A percentile compares a stretch with the other conserved stretches of the same genome.
These are phyloP conservation scores for Fundulus diaphanus DNA, from an alignment of 2,797 vertebrate species.

Conservation along the genomic window DNA sequence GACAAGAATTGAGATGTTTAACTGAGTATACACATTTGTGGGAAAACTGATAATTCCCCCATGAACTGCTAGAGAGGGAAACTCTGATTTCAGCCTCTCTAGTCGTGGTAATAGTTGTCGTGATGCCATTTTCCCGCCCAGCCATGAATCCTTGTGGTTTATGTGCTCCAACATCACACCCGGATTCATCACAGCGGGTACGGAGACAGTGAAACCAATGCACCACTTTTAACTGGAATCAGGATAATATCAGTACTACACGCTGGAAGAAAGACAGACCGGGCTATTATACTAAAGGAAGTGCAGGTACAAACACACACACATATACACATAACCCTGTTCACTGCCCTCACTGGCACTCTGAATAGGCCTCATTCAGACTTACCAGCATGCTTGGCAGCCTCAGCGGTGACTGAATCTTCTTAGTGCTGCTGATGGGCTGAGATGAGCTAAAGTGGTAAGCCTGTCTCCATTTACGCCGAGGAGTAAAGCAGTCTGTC, in stretches of 20 bases:
- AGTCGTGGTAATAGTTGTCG: constrained; percentile 32
- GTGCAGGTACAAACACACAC: constrained; percentile 52
- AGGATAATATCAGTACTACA: constrained; percentile 44
- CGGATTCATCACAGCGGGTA: constrained; percentile 41
- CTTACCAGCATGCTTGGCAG: constrained; percentile 82
- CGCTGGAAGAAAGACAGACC: constrained; percentile 57
- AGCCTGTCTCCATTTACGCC: constrained; percentile 65
- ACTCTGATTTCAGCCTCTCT: constrained; percentile 51
- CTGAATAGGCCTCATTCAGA: constrained; percentile 76
- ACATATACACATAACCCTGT: constrained; percentile 26
- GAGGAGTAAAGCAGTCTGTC: constrained; percentile 55
- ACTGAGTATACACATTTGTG: constrained; percentile 2
- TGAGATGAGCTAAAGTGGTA: constrained; percentile 69
- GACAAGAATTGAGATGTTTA: constrained; percentile 25
- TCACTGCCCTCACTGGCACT: constrained; percentile 44
- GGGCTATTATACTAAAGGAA: constrained; percentile 47
- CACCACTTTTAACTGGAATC: constrained; percentile 44
- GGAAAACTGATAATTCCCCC: constrained; percentile 43
- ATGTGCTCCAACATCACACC: constrained; percentile 37
- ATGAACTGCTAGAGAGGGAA: constrained; percentile 41
- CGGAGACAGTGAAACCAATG: constrained; percentile 42
- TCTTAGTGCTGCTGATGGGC: constrained; percentile 67
- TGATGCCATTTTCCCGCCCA: constrained; percentile 35
- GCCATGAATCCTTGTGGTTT: constrained; percentile 45
- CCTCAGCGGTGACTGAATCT: constrained; percentile 56